A percentile compares a stretch with the other conserved stretches of the same genome.
phyloP scores from a whole-genome alignment of 2,888 invertebrate genomes.

The Atrina japonica region DNA sequence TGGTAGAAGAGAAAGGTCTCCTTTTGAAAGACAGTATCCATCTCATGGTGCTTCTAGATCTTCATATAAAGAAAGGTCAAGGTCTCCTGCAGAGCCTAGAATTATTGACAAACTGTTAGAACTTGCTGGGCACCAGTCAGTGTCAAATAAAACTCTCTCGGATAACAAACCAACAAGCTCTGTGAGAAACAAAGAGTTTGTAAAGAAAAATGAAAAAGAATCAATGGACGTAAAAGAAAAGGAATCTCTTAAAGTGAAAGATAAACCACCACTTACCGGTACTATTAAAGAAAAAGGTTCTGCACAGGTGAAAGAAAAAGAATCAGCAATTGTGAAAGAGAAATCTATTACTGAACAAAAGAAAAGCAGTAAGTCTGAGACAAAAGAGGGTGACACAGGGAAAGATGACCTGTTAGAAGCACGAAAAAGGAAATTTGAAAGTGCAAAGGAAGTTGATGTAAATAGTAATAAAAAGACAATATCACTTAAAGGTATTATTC shows the following conservation, averaged over 20 bases:
- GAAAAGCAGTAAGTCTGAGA: not conserved
- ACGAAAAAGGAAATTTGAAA: constrained; percentile 58
- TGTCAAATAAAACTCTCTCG: not conserved
- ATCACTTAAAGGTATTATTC: constrained; percentile 63
- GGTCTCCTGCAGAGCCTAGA: not conserved
- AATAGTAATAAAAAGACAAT: constrained; percentile 55
- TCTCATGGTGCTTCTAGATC: too few species aligned
- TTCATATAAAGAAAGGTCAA: not conserved
- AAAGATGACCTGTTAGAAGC: constrained; percentile 50
- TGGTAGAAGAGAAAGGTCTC: too few species aligned
- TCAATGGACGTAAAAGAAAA: not conserved
- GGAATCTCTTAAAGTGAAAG: not conserved
- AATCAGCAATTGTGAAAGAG: not conserved
- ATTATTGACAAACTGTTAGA: constrained; percentile 14
- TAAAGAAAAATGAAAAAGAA: not conserved
- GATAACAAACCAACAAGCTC: not conserved
- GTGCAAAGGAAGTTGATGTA: constrained; percentile 31
- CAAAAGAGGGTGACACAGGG: constrained; percentile 3
- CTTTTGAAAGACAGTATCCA: too few species aligned
- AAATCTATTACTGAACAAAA: not conserved
- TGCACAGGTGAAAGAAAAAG: constrained; percentile 2
- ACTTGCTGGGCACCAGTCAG: constrained; percentile 1
- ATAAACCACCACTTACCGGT: too few species aligned
- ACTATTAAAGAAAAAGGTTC: too few species aligned
- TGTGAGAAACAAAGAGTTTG: not conserved